Percentiles rank a stretch among this genome's conserved stretches.
phyloP scores from a whole-genome alignment of 2,113 vertebrate genomes.

The Elgaria multicarinata region DNA sequence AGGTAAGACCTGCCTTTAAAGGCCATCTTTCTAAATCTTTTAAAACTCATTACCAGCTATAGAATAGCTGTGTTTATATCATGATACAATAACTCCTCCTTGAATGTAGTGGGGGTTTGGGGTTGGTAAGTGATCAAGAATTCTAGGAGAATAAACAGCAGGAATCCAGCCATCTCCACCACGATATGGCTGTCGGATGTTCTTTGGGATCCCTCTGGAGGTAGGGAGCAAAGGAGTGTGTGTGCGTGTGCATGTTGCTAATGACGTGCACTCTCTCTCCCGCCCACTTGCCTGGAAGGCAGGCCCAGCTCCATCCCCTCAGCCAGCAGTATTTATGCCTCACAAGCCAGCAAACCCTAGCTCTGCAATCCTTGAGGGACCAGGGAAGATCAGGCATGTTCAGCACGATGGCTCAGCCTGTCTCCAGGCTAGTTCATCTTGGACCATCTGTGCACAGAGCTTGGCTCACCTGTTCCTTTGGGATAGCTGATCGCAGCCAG shows the following conservation, averaged over 20 bases:
- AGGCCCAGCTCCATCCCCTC: not conserved
- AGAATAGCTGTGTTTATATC: no score
- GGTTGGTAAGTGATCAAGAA: no score
- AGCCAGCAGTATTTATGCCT: not conserved
- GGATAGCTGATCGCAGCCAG: not conserved
- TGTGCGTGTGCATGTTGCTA: not conserved
- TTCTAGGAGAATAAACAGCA: no score
- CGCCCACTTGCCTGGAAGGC: slow-evolving; percentile 32
- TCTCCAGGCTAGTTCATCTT: slow-evolving; percentile 12
- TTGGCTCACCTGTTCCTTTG: not conserved
- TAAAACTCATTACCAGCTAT: no score
- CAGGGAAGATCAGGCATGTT: not conserved
- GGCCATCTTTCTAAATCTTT: no score
- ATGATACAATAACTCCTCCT: no score
- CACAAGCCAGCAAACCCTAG: not conserved
- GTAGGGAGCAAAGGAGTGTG: not conserved
- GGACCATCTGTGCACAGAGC: not conserved
- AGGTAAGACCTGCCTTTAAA: no score
- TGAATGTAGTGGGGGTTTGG: no score
- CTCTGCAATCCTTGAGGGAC: not conserved
- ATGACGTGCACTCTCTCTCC: not conserved
- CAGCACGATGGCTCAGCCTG: slow-evolving; percentile 31
- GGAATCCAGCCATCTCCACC: no score
- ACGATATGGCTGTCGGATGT: no score
- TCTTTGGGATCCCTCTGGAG: no score